Percentiles rank a stretch among this genome's conserved stretches.
phyloP scores from a whole-genome alignment of 2,888 invertebrate species.

The Caenorhabditis becei region DNA sequence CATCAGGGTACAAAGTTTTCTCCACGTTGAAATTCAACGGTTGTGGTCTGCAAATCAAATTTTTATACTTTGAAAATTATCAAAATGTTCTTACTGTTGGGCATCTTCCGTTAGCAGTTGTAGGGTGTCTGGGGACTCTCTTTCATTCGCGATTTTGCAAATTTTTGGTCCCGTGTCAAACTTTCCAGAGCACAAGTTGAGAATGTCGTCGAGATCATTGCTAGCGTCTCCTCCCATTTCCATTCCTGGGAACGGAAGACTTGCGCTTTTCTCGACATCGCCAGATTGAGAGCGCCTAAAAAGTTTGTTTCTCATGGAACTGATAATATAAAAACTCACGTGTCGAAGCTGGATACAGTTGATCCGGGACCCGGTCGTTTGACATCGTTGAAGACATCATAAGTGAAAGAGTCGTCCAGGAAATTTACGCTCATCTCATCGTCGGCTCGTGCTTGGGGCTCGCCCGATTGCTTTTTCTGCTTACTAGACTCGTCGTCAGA shows the following conservation, averaged over 20 bases:
- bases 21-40: no score
- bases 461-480: neutral
- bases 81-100: no score
- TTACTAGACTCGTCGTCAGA: constrained; percentile 4
- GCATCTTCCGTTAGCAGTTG: constrained; percentile 37
- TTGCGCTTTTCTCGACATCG: neutral
- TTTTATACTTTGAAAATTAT: no score
- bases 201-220: constrained; percentile 35
- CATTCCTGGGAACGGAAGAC: constrained; percentile 3
- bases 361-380: constrained; percentile 50
- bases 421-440: constrained; percentile 60
- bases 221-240: neutral
- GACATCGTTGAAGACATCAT: constrained; percentile 46
- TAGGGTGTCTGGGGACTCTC: constrained; percentile 36
- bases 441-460: constrained; percentile 11
- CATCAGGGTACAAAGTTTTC: neutral
- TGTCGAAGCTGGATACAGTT: constrained; percentile 28
- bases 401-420: constrained; percentile 56
- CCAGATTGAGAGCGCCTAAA: constrained; percentile 20
- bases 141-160: neutral
- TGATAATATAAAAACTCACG: constrained; percentile 2
- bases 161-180: constrained; percentile 4
- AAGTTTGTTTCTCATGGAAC: neutral
- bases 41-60: no score
- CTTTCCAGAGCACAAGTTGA: constrained; percentile 50